phyloP scores from a whole-genome alignment of 2,797 vertebrate genomes.

The Echiichthys vipera region DNA sequence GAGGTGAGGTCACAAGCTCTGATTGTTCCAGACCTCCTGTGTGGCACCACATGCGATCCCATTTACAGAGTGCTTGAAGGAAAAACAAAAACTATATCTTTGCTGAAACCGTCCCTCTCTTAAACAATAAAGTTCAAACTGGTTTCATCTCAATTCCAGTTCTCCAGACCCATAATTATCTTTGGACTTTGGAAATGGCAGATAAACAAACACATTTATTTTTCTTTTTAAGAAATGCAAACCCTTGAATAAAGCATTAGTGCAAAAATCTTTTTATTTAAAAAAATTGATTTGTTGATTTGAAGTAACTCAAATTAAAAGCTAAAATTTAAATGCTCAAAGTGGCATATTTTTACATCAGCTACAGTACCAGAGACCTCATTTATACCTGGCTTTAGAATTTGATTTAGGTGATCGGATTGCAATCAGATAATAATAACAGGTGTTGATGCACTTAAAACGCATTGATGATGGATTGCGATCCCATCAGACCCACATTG shows the following conservation, averaged over 20 bases:
- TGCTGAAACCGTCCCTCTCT: not conserved
- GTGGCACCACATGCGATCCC: constrained; percentile 49
- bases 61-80: constrained; percentile 22
- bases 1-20: constrained; percentile 60
- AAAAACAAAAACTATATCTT: not conserved
- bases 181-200: constrained; percentile 26
- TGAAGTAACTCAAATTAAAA: not conserved
- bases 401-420: no score
- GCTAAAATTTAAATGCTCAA: not conserved
- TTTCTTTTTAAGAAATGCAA: constrained; percentile 34
- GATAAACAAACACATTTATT: constrained; percentile 28
- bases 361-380: not conserved
- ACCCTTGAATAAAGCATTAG: constrained; percentile 16
- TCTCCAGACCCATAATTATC: constrained; percentile 24
- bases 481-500: no score
- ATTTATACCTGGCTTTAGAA: no score
- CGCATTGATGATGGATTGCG: no score
- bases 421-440: no score
- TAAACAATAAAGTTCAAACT: constrained; percentile 10
- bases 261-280: not conserved
- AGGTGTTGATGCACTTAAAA: no score
- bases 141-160: constrained; percentile 42
- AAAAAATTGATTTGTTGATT: not conserved
- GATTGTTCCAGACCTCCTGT: constrained; percentile 68
- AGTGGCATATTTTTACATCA: not conserved